phyloP scores from a whole-genome alignment of 1,140 invertebrate species.

The Ostrea edulis region DNA sequence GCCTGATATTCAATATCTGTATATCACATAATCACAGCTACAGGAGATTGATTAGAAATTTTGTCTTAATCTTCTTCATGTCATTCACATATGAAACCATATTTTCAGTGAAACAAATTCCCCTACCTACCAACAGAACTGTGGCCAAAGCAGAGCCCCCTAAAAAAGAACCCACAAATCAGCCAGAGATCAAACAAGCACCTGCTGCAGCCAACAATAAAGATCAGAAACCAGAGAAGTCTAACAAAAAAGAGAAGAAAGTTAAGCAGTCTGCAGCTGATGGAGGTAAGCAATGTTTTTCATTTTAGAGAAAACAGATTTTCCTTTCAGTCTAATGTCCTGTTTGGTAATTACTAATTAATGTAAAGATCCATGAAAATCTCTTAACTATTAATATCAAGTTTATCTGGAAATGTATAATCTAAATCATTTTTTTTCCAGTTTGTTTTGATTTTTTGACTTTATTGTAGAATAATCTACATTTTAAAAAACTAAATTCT shows the following conservation, averaged over 20 bases:
- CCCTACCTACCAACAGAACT: constrained; percentile 59
- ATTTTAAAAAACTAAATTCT: neutral
- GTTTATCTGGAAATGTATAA: neutral
- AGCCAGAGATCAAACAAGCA: constrained; percentile 47
- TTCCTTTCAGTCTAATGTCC: too few relatives aligned
- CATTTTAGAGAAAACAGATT: too few relatives aligned
- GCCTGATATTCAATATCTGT: too few relatives aligned
- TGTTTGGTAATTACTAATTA: too few relatives aligned
- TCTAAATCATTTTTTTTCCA: neutral
- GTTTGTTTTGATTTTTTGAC: neutral
- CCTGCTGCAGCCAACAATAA: constrained; percentile 20
- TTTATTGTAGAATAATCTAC: neutral
- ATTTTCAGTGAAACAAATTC: constrained; percentile 83
- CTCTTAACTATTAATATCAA: too few relatives aligned
- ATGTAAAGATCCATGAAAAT: too few relatives aligned
- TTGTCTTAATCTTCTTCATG: too few relatives aligned
- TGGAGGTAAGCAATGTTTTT: constrained; percentile 29
- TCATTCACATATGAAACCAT: neutral
- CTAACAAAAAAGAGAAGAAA: constrained; percentile 59
- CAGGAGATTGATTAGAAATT: too few relatives aligned
- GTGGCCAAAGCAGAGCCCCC: constrained; percentile 48
- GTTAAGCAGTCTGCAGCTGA: constrained; percentile 20
- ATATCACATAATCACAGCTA: too few relatives aligned
- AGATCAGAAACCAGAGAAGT: constrained; percentile 47
- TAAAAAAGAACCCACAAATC: constrained; percentile 14